Base-by-base conservation (phyloP, 2,797 vertebrate species). In the Pangasius macronema region DNA sequence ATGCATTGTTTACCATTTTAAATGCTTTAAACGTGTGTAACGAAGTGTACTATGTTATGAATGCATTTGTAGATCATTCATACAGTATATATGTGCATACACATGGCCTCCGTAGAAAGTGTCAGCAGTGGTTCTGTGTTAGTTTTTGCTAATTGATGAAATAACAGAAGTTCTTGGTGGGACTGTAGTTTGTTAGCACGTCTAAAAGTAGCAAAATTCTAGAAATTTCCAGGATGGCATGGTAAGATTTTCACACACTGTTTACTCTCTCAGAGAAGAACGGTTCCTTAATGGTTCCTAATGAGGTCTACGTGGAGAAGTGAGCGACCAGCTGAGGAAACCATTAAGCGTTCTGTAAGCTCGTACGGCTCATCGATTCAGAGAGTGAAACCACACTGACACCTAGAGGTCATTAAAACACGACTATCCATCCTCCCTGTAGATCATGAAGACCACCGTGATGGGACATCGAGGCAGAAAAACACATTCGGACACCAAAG, bases 351-450 rank as follows among this genome's bases (percentile, higher is more conserved):
- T 59, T 59, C 13, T 79, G 1, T 30, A 30, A 30, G n/a, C 10
- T 11, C 13, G 61, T 11, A 53, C 53, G 18, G 53, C 53, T 13
- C 85, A 33, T 75, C 82, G 49, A 75, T 49, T 80, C 30, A 24
- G 33, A 63, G 14, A 36, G 22, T 27, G 16, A 46, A 67, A 85
- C 83, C 83, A 86, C 85, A 89, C 83, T 89, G 86, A 85, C 90
- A 89, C 49, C 88, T 91, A 84, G 57, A 79, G 90, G 82, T 68
- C 67, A 68, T 87, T 70, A 87, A 70, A 63, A 14, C 49, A 76
- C 70, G 61, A 30, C 61, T 33, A 4, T 63, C 36, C 36, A 3
- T 59, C 57, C 79, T 79, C 33, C 53, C 87, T 77, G 80, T 85
- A 68, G 67, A 86, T 85, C 82, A 79, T 16, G 53, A 72, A 75